phyloP scores from a whole-genome alignment of 2,797 vertebrate genomes.

The Telmatherina bonti region DNA sequence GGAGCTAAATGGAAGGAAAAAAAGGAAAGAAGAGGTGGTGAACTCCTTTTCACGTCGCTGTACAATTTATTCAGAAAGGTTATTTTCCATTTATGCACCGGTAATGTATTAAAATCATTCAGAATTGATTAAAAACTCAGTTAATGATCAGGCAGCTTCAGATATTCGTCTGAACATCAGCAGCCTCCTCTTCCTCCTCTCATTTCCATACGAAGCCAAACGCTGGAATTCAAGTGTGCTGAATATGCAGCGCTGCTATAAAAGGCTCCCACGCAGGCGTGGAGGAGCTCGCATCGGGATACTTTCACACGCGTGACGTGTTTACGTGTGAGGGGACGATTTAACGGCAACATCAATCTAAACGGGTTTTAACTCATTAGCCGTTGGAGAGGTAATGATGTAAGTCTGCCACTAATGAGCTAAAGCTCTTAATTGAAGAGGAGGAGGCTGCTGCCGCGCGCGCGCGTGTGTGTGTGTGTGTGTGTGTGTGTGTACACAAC shows the following conservation, averaged over 20 bases:
- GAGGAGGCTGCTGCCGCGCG: too few species aligned
- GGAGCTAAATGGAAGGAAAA: too few species aligned
- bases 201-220: slow-evolving; percentile 69
- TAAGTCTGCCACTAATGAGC: slow-evolving; percentile 81
- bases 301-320: slow-evolving; percentile 26
- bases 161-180: too few species aligned
- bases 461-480: too few species aligned
- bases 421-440: slow-evolving; percentile 78
- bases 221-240: slow-evolving; percentile 69
- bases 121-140: too few species aligned
- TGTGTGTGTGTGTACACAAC: too few species aligned
- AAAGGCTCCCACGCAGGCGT: slow-evolving; percentile 56
- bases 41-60: too few species aligned
- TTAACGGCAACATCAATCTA: slow-evolving; percentile 83
- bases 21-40: too few species aligned
- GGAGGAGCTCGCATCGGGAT: slow-evolving; percentile 36
- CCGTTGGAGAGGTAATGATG: slow-evolving; percentile 81
- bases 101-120: too few species aligned
- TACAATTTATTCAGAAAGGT: too few species aligned
- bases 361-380: slow-evolving; percentile 84
- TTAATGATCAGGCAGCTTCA: too few species aligned
- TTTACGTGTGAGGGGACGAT: slow-evolving; percentile 49
- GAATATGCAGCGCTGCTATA: slow-evolving; percentile 74
- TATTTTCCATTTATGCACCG: too few species aligned
- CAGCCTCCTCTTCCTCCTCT: neutral